Percentiles rank a stretch among this genome's conserved stretches.
phyloP scores from a whole-genome alignment of 1,140 invertebrate genomes.

The silkworm (Bombyx mori) region ASM3026992v2 NC_085109.1:2621001-2621500 shows the following conservation, averaged over 20 bases:
- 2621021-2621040: constrained; percentile 10
- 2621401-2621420: constrained; percentile 70
- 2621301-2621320: constrained; percentile 64
- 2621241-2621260: constrained; percentile 69
- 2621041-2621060: constrained; percentile 67
- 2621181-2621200: constrained; percentile 78
- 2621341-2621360: constrained; percentile 72
- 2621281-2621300: constrained; percentile 50
- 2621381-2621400: constrained; percentile 72
- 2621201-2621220: constrained; percentile 84
- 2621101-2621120: constrained; percentile 78
- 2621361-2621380: constrained; percentile 72
- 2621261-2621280: constrained; percentile 53
- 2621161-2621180: constrained; percentile 79
- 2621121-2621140: constrained; percentile 76
- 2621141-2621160: constrained; percentile 79
- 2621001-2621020: constrained; percentile 10
- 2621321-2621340: constrained; percentile 64
- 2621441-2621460: constrained; percentile 67
- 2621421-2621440: constrained; percentile 67
- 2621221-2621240: constrained; percentile 77
- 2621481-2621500: constrained; percentile 46
- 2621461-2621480: constrained; percentile 67
- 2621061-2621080: constrained; percentile 83
- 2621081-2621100: constrained; percentile 82